These are phyloP conservation scores for Pempheris klunzingeri DNA, from an alignment of 2,797 vertebrate species.

Conservation along the genomic window DNA sequence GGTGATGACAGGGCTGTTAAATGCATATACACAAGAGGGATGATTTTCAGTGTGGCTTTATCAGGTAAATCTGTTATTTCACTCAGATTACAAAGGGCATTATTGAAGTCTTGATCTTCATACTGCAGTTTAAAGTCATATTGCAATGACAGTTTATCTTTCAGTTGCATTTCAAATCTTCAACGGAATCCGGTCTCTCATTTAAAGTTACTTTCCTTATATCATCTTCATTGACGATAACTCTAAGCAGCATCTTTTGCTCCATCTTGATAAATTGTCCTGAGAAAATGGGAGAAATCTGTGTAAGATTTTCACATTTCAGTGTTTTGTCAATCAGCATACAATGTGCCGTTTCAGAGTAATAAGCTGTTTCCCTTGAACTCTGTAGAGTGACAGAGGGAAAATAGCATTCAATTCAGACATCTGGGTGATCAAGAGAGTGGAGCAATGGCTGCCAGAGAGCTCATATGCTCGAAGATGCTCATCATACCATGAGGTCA, in stretches of 20 bases:
- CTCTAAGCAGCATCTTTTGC: not conserved
- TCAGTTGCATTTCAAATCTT: conserved; percentile 16
- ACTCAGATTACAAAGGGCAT: conserved; percentile 33
- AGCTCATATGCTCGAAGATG: conserved; percentile 54
- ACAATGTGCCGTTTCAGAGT: conserved; percentile 17
- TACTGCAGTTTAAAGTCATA: conserved; percentile 20
- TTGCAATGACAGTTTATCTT: not conserved
- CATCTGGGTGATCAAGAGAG: conserved; percentile 35
- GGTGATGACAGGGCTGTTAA: conserved; percentile 3
- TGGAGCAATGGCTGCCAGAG: conserved; percentile 12
- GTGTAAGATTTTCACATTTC: too few species aligned
- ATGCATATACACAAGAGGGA: not conserved
- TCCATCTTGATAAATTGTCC: not conserved
- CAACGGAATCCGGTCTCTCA: conserved; percentile 8
- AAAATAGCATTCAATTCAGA: conserved; percentile 62
- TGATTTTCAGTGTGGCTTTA: conserved; percentile 1
- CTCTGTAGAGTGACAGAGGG: conserved; percentile 34
- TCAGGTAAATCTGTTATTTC: conserved; percentile 18
- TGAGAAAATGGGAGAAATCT: too few species aligned
- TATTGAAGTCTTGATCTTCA: conserved; percentile 25
- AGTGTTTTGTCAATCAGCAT: not conserved
- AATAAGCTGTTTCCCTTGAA: conserved; percentile 22
- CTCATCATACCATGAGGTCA: conserved; percentile 53
- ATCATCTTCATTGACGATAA: conserved; percentile 3
- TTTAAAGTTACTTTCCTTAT: conserved; percentile 15